Percentiles rank a stretch among this genome's conserved stretches.
Conservation (phyloP, 2,113 vertebrate genomes). For the Rhombomys opimus region DNA sequence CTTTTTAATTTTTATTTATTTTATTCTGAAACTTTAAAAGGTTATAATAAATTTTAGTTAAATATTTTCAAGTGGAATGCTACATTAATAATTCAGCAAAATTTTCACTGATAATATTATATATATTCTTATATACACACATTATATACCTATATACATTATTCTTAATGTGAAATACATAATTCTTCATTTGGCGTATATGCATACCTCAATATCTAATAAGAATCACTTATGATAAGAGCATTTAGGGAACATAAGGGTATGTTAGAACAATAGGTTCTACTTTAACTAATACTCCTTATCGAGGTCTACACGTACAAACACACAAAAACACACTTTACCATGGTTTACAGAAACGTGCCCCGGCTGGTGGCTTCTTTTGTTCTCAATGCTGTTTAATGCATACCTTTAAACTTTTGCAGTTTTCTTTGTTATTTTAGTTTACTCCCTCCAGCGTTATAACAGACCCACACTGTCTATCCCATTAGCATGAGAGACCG, state of each 20-base stretch:
- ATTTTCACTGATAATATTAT: neutral
- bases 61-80: neutral
- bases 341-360: neutral
- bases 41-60: neutral
- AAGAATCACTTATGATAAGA: neutral
- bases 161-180: neutral
- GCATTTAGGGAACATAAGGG: neutral
- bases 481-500: neutral
- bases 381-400: neutral
- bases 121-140: neutral
- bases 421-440: neutral
- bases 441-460: conserved; percentile 58
- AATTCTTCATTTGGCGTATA: neutral
- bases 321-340: neutral
- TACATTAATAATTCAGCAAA: neutral
- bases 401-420: neutral
- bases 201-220: neutral
- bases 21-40: neutral
- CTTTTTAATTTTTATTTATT: neutral
- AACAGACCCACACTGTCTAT: neutral
- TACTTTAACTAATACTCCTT: neutral
- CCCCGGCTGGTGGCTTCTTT: neutral
- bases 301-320: neutral
- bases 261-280: neutral
- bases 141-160: neutral